These are phyloP conservation scores for Paedocypris micromegethes DNA, from an alignment of 2,797 vertebrate species.

Conservation along the genomic window DNA sequence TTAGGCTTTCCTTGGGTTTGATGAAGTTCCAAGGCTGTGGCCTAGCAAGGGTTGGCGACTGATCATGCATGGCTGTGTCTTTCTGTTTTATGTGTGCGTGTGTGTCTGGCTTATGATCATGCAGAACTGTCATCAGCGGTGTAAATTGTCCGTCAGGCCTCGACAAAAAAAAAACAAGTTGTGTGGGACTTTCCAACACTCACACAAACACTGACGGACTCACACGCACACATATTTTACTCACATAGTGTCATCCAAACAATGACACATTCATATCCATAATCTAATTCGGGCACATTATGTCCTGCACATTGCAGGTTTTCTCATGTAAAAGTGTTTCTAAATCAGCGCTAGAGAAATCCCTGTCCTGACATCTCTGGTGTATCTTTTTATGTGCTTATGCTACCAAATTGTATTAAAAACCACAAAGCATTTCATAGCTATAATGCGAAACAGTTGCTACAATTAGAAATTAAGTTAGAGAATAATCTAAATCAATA, in stretches of 20 bases:
- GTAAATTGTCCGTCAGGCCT: conserved; percentile 76
- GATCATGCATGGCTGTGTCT: conserved; percentile 9
- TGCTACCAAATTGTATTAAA: too few relatives aligned
- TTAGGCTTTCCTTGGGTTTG: conserved; percentile 69
- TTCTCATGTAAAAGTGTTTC: too few relatives aligned
- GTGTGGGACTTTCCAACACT: conserved; percentile 61
- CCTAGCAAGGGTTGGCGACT: conserved; percentile 27
- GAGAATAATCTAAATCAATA: too few relatives aligned
- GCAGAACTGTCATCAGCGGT: conserved; percentile 78
- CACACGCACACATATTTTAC: conserved; percentile 24
- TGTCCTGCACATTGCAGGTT: too few relatives aligned
- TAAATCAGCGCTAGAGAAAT: too few relatives aligned
- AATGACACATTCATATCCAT: conserved; percentile 9
- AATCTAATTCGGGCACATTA: conserved; percentile 13
- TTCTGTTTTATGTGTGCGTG: conserved; percentile 30
- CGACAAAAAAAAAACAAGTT: conserved; percentile 63
- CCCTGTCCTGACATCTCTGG: too few relatives aligned
- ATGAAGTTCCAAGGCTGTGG: conserved; percentile 71
- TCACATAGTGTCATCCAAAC: not conserved
- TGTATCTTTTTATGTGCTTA: too few relatives aligned
- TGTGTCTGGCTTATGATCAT: conserved; percentile 78
- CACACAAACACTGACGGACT: conserved; percentile 53
- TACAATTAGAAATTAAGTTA: too few relatives aligned
- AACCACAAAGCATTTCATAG: too few relatives aligned
- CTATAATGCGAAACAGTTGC: too few relatives aligned